These are phyloP conservation scores for Enteromius anoplus DNA, from an alignment of 2,797 vertebrate species.

Conservation along the genomic window DNA sequence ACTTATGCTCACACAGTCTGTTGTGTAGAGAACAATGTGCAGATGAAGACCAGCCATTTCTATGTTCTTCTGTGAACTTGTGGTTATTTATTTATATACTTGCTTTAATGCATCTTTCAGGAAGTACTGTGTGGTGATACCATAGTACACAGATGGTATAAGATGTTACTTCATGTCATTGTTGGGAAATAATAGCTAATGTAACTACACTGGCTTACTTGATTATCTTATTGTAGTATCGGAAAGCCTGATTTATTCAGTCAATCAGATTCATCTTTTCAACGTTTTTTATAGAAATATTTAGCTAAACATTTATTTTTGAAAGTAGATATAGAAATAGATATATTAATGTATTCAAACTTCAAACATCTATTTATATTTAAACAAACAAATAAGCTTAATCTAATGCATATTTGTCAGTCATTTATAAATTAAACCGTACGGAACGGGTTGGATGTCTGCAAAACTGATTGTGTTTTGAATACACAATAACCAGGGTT, in stretches of 20 bases:
- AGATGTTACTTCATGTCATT: background rate
- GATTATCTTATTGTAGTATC: background rate
- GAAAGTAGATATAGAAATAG: too few species aligned
- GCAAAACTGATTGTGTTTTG: background rate
- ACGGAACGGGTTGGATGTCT: background rate
- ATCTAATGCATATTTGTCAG: background rate
- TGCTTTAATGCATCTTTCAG: background rate
- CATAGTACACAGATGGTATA: background rate
- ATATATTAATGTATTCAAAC: background rate
- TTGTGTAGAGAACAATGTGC: constrained; percentile 38
- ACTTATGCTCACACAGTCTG: constrained; percentile 40
- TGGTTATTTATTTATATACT: constrained; percentile 21
- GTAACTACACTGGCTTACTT: background rate
- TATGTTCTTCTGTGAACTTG: constrained; percentile 17
- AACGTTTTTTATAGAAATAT: background rate
- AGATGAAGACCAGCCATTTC: background rate
- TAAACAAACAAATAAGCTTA: background rate
- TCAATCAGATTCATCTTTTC: background rate
- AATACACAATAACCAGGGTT: background rate
- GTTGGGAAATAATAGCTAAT: background rate
- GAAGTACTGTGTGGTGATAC: background rate
- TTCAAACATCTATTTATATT: background rate
- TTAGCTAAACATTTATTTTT: background rate
- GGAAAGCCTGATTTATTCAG: rapidly evolving
- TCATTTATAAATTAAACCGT: background rate